Conservation (phyloP, 2,797 vertebrate species). For the Labeo calbasu region DNA sequence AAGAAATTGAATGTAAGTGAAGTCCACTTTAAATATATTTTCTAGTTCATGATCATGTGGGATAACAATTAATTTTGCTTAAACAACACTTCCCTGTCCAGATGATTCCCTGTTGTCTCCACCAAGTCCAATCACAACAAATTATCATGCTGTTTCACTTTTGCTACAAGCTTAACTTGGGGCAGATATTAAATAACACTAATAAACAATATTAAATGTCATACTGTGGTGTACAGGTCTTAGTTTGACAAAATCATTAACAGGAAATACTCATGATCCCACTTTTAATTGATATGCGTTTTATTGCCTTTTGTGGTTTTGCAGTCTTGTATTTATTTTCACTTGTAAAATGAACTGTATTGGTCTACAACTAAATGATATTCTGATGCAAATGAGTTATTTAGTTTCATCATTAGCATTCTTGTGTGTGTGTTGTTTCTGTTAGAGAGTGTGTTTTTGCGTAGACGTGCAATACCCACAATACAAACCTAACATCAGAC, state of each 20-base stretch:
- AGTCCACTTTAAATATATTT: not conserved
- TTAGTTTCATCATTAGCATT: conserved; percentile 44
- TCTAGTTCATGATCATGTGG: not conserved
- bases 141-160: not conserved
- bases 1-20: not conserved
- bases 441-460: conserved; percentile 58
- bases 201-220: not conserved
- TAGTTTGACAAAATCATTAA: not conserved
- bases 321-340: not conserved
- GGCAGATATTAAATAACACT: conserved; percentile 18
- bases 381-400: not conserved
- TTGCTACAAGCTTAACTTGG: not conserved
- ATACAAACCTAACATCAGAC: conserved; percentile 67
- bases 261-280: not conserved
- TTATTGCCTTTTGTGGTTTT: not conserved
- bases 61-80: not conserved
- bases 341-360: not conserved
- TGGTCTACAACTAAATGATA: not conserved
- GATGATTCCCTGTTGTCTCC: not conserved
- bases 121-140: not conserved
- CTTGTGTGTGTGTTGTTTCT: conserved; percentile 31
- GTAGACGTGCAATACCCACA: conserved; percentile 48
- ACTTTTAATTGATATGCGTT: not conserved
- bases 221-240: not conserved
- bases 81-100: not conserved